These are phyloP conservation scores for Furcula furcula DNA, from an alignment of 2,888 invertebrate species.

Conservation along the genomic window DNA sequence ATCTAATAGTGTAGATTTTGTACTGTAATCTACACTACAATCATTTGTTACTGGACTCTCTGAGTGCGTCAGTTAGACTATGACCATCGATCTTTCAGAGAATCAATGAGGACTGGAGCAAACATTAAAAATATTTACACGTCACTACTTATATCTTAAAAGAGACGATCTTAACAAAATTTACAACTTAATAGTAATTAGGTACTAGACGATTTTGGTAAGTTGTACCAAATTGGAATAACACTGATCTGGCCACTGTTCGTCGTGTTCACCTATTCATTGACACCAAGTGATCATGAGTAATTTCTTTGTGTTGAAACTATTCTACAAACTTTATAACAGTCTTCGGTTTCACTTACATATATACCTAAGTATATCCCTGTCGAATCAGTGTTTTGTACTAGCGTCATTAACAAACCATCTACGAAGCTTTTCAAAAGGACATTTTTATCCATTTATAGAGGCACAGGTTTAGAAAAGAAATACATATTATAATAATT, in stretches of 20 bases:
- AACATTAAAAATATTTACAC: slow-evolving; percentile 47
- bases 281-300: slow-evolving; percentile 45
- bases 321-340: slow-evolving; percentile 72
- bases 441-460: slow-evolving; percentile 38
- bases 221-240: slow-evolving; percentile 70
- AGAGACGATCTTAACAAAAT: slow-evolving; percentile 45
- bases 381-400: slow-evolving; percentile 78
- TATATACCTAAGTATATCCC: slow-evolving; percentile 69
- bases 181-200: slow-evolving; percentile 62
- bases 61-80: too few relatives aligned
- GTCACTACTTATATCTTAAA: slow-evolving; percentile 31
- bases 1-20: too few relatives aligned
- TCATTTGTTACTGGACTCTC: too few relatives aligned
- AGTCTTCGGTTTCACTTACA: slow-evolving; percentile 79
- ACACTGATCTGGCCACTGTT: slow-evolving; percentile 60
- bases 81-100: slow-evolving; percentile 10
- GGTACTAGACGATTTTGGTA: slow-evolving; percentile 73
- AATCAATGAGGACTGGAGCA: slow-evolving; percentile 38
- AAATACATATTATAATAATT: slow-evolving; percentile 29
- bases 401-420: slow-evolving; percentile 65
- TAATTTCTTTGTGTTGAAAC: slow-evolving; percentile 52
- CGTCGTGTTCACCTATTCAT: slow-evolving; percentile 40
- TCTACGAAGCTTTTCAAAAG: slow-evolving; percentile 47
- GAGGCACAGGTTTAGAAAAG: slow-evolving; percentile 53
- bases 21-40: too few relatives aligned